phyloP scores from a whole-genome alignment of 2,113 vertebrate genomes.

The Tichodroma muraria region DNA sequence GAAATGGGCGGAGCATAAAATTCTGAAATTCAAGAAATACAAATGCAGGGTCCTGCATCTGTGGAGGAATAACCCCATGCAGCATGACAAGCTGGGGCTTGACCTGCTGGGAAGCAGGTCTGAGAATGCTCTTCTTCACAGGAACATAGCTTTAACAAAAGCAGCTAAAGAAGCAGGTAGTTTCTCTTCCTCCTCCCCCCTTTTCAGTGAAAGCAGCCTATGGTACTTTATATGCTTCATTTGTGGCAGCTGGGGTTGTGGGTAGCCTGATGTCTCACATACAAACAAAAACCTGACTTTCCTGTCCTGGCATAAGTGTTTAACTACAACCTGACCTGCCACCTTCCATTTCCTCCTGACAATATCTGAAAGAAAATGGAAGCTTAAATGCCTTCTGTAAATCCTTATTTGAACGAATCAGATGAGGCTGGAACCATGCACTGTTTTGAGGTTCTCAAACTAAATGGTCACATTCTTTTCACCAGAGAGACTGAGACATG shows the following conservation, averaged over 20 bases:
- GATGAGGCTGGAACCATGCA: background rate
- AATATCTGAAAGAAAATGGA: background rate
- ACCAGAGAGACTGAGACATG: background rate
- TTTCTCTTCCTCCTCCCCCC: background rate
- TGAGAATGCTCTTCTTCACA: background rate
- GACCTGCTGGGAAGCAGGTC: background rate
- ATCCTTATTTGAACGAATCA: background rate
- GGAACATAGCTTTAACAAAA: background rate
- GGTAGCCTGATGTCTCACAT: background rate
- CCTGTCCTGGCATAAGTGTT: background rate
- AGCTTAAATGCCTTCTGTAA: background rate
- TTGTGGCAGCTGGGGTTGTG: background rate
- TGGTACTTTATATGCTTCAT: background rate
- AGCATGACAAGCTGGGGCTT: background rate
- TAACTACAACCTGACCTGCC: background rate
- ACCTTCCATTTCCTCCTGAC: background rate
- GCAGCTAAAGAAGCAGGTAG: fast-evolving
- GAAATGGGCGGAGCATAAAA: background rate
- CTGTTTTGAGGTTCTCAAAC: background rate
- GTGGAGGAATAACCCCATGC: background rate
- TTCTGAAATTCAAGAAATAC: background rate
- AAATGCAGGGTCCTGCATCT: background rate
- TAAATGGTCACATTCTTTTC: background rate
- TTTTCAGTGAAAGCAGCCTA: background rate
- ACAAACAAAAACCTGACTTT: background rate